phyloP scores from a whole-genome alignment of 2,888 invertebrate species.

The Pseudococcus jackbeardsleyi region DNA sequence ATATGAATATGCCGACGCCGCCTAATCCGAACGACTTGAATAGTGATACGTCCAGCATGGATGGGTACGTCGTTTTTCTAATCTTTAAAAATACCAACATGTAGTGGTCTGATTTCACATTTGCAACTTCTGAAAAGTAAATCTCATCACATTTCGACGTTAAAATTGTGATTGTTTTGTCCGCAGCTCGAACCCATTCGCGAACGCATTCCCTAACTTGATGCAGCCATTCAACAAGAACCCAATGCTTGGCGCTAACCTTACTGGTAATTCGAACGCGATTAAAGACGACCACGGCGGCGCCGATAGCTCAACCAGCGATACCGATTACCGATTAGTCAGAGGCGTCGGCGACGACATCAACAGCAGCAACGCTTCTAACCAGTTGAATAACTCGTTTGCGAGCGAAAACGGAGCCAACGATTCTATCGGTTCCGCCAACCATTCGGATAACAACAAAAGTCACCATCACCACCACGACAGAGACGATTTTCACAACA shows the following conservation, averaged over 20 bases:
- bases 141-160: no score
- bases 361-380: neutral
- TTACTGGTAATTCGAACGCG: neutral
- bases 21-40: slow-evolving; percentile 21
- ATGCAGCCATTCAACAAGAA: slow-evolving; percentile 38
- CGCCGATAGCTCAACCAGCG: neutral
- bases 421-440: neutral
- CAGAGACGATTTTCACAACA: neutral
- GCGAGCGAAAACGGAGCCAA: neutral
- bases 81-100: neutral
- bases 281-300: neutral
- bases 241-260: neutral
- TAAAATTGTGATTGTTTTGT: neutral
- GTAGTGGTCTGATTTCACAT: no score
- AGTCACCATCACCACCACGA: neutral
- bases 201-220: slow-evolving; percentile 47
- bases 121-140: no score
- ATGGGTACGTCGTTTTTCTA: neutral
- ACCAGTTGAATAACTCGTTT: neutral
- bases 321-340: slow-evolving; percentile 54
- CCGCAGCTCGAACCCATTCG: neutral
- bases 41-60: slow-evolving; percentile 4
- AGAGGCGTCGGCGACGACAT: neutral
- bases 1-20: slow-evolving; percentile 39
- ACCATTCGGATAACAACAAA: slow-evolving; percentile 5